These are phyloP conservation scores for Chironomus tepperi DNA, from an alignment of 1,140 invertebrate species.

Conservation along the genomic window DNA sequence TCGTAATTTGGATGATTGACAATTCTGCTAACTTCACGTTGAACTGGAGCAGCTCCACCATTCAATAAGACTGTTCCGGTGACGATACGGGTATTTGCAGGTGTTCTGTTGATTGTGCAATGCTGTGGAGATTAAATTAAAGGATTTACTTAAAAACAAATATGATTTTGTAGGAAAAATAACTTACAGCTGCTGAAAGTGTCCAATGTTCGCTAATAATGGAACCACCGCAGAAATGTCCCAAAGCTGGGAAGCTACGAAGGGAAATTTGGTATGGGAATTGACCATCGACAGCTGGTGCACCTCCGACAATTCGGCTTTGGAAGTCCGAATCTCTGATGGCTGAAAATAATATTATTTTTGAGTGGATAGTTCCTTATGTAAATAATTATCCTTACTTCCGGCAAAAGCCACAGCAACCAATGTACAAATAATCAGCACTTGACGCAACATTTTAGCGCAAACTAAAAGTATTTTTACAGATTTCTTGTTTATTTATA, in stretches of 20 bases:
- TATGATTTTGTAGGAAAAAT: too few species aligned
- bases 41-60: neutral
- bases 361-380: too few species aligned
- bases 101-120: constrained; percentile 18
- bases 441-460: too few species aligned
- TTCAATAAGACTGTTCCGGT: neutral
- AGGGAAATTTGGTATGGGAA: constrained; percentile 17
- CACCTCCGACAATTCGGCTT: neutral
- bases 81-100: neutral
- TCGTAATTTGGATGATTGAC: constrained; percentile 7
- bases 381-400: neutral
- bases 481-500: too few species aligned
- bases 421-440: neutral
- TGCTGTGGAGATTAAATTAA: neutral
- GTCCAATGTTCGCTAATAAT: constrained; percentile 42
- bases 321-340: neutral
- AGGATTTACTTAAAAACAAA: too few species aligned
- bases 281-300: neutral
- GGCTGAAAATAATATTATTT: neutral
- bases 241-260: neutral
- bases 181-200: constrained; percentile 41
- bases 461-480: too few species aligned
- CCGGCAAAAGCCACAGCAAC: neutral
- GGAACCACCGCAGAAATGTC: constrained; percentile 39
- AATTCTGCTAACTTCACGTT: neutral